These are phyloP conservation scores for Andrena camellia DNA, from an alignment of 2,888 invertebrate species.

Conservation along the genomic window DNA sequence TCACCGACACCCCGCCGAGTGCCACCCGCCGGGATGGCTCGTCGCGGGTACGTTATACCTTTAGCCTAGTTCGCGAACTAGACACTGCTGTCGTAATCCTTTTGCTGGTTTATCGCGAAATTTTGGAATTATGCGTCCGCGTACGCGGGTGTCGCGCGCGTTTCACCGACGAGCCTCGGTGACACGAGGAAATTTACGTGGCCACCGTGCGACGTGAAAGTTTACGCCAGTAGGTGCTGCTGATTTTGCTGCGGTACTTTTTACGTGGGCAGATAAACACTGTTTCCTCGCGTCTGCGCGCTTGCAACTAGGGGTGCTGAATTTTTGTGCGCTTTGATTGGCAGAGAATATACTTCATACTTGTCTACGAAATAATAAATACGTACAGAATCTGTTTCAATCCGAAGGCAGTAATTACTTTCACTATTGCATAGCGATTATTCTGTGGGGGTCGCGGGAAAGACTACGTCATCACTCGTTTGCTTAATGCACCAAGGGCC, in stretches of 20 bases:
- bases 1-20: conserved; percentile 47
- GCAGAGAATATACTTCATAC: neutral
- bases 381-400: too few relatives aligned
- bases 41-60: conserved; percentile 23
- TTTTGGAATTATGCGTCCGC: conserved; percentile 43
- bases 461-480: too few relatives aligned
- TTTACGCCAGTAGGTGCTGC: neutral
- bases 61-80: conserved; percentile 46
- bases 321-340: neutral
- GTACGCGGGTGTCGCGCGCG: neutral
- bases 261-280: neutral
- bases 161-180: neutral
- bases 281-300: neutral
- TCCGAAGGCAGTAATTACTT: too few relatives aligned
- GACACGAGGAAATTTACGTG: conserved; percentile 39
- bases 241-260: neutral
- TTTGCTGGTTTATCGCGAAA: conserved; percentile 47
- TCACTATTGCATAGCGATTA: too few relatives aligned
- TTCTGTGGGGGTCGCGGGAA: too few relatives aligned
- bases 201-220: neutral
- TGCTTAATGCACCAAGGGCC: too few relatives aligned
- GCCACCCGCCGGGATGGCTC: neutral
- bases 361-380: too few relatives aligned
- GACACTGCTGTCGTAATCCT: conserved; percentile 36
- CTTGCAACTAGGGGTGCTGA: neutral